Conservation (phyloP, 2,113 vertebrate species). For the Polypterus bichir region DNA sequence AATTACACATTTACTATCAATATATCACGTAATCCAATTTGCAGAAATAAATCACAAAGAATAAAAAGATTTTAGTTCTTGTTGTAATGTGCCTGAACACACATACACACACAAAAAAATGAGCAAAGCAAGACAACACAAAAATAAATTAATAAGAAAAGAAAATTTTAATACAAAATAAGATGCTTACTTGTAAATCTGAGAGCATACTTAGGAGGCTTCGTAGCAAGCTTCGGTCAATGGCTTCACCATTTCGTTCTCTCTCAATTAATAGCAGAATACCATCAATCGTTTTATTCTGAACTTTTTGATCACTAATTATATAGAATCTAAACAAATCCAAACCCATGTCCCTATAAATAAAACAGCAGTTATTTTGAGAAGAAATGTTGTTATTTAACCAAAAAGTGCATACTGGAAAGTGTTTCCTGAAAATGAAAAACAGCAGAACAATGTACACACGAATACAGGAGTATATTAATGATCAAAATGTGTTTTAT, state of each 20-base stretch:
- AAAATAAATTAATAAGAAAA: too few relatives aligned
- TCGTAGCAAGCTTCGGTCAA: constrained; percentile 85
- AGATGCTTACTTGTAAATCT: constrained; percentile 76
- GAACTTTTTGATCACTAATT: constrained; percentile 94
- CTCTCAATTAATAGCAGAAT: constrained; percentile 89
- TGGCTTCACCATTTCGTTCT: constrained; percentile 87
- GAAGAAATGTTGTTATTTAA: too few relatives aligned
- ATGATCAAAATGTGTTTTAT: too few relatives aligned
- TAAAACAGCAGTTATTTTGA: constrained; percentile 10
- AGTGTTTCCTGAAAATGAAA: too few relatives aligned
- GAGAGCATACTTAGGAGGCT: constrained; percentile 96
- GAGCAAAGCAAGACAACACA: neutral
- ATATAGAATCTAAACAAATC: constrained; percentile 96
- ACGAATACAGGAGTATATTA: too few relatives aligned
- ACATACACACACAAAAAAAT: neutral
- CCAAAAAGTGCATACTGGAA: too few relatives aligned
- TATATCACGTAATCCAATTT: too few relatives aligned
- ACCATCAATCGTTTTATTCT: constrained; percentile 94
- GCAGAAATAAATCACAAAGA: too few relatives aligned
- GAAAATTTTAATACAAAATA: neutral
- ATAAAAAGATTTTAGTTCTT: too few relatives aligned
- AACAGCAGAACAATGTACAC: too few relatives aligned
- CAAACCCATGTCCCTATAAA: constrained; percentile 89
- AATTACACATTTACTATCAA: too few relatives aligned
- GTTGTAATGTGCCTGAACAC: neutral